Evolutionary conservation across 2,797 vertebrate species (phyloP).

Genomic region (Phrynocephalus vlangalii): DNA sequence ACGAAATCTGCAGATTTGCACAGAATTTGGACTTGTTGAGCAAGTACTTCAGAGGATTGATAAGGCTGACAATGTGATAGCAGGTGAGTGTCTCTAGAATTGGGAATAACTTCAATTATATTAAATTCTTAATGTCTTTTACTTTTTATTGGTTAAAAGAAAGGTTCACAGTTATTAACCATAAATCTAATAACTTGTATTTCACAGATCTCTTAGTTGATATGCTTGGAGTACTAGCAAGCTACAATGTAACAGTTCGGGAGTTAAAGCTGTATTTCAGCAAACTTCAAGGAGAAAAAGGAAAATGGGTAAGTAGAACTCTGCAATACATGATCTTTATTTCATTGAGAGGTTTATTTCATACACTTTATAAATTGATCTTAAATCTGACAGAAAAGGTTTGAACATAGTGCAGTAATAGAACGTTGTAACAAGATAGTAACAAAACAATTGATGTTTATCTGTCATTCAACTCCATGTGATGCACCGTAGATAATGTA

Average conservation of each 20-base stretch:
- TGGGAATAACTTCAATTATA: neutral
- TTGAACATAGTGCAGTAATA: neutral
- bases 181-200: conserved; percentile 41
- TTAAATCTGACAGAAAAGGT: neutral
- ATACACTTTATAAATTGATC: neutral
- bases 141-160: neutral
- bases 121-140: neutral
- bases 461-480: neutral
- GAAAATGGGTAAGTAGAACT: conserved; percentile 89
- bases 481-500: neutral
- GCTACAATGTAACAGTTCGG: conserved; percentile 96
- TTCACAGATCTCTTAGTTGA: conserved; percentile 94
- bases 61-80: conserved; percentile 91
- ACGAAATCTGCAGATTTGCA: conserved; percentile 93
- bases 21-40: conserved; percentile 91
- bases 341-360: neutral
- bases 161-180: neutral
- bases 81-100: conserved; percentile 79
- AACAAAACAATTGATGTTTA: neutral
- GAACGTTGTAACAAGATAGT: neutral
- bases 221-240: conserved; percentile 95
- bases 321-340: neutral
- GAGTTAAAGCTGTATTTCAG: conserved; percentile 98
- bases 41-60: conserved; percentile 88
- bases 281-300: conserved; percentile 94